phyloP scores from a whole-genome alignment of 2,113 vertebrate species.

The Corythaixoides concolor region DNA sequence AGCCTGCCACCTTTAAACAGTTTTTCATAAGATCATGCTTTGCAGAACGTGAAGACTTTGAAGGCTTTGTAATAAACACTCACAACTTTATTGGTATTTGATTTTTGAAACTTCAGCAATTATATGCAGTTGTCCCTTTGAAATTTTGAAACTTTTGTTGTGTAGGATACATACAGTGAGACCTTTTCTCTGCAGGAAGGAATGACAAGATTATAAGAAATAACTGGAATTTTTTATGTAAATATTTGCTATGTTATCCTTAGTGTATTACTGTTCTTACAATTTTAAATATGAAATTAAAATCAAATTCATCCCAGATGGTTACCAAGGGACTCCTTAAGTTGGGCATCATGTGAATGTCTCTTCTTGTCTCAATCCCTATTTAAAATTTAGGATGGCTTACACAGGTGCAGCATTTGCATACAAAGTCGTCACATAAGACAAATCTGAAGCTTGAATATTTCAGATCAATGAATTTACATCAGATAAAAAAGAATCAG shows the following conservation, averaged over 20 bases:
- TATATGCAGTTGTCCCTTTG: not conserved
- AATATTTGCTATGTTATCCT: not conserved
- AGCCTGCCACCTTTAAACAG: not conserved
- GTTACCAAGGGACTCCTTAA: not conserved
- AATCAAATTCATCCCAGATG: not conserved
- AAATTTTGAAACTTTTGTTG: not conserved
- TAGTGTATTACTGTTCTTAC: not conserved
- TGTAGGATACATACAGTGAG: not conserved
- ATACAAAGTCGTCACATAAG: not conserved
- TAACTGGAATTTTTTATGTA: not conserved
- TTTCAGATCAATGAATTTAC: not conserved
- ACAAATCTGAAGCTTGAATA: not conserved
- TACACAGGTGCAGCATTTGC: not conserved
- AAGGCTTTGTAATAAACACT: not conserved
- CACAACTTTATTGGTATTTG: not conserved
- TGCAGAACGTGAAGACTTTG: not conserved
- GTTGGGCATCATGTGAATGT: not conserved
- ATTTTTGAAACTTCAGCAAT: slow-evolving; percentile 1
- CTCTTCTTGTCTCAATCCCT: not conserved
- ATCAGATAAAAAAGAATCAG: not conserved
- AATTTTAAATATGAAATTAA: not conserved
- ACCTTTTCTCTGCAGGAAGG: not conserved
- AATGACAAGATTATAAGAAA: not conserved
- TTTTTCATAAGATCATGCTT: not conserved
- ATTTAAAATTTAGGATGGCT: not conserved